phyloP scores from a whole-genome alignment of 2,797 vertebrate species.

The Benthosema pterotum region DNA sequence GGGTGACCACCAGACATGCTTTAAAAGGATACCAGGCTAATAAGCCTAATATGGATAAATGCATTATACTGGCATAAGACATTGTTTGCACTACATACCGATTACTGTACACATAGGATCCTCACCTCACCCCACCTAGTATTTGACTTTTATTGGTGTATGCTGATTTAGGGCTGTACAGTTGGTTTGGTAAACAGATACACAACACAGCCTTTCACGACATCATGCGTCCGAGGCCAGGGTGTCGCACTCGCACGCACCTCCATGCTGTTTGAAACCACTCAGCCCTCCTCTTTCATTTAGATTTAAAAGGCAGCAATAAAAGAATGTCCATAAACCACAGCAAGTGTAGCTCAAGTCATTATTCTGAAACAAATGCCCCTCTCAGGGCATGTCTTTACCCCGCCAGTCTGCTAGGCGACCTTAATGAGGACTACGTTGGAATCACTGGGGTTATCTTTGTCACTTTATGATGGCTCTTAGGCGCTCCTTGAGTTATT shows the following conservation, averaged over 20 bases:
- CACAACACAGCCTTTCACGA: constrained; percentile 66
- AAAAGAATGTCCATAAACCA: constrained; percentile 82
- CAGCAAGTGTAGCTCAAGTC: constrained; percentile 76
- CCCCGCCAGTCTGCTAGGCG: constrained; percentile 37
- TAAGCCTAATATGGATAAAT: no score
- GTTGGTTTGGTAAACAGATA: constrained; percentile 61
- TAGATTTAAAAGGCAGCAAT: constrained; percentile 80
- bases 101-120: constrained; percentile 20
- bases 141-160: constrained; percentile 58
- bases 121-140: constrained; percentile 38
- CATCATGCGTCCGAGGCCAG: constrained; percentile 42
- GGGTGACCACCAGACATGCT: no score
- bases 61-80: constrained; percentile 19
- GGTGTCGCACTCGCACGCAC: constrained; percentile 60
- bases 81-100: constrained; percentile 39
- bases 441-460: constrained; percentile 59
- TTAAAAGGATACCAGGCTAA: no score
- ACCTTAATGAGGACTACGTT: constrained; percentile 56
- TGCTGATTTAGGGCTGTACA: constrained; percentile 63
- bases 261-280: constrained; percentile 66
- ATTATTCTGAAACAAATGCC: constrained; percentile 71
- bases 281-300: constrained; percentile 80
- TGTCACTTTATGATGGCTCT: constrained; percentile 57
- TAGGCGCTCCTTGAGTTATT: constrained; percentile 49
- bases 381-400: constrained; percentile 42